Evolutionary conservation across 2,888 invertebrate genomes (phyloP), one percentile per base, ranked within the genome.

Genomic region (Hermaeophaga mercurialis): DNA sequence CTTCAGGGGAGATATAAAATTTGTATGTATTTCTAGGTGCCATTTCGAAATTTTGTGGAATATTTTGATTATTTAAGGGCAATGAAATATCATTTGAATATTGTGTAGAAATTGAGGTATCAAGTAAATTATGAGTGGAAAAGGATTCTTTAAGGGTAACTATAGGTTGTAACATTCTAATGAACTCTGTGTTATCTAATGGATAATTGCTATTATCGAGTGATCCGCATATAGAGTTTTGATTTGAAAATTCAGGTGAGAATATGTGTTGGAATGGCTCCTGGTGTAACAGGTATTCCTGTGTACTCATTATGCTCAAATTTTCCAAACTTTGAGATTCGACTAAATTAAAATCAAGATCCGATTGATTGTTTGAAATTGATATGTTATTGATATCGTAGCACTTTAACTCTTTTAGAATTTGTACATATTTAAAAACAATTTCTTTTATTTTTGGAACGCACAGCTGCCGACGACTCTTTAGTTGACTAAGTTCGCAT

Each of bases 401-500:
- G 8, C n/a, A n/a, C n/a, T 58, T 60, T 1, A 59, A 44, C 15
- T 58, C 56, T 18, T 53, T 52, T 19, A 66, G 26, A 11, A 61
- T 52, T n/a, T 18, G 43, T 24, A 61, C 56, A 52, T 70, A 72
- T 15, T 65, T 55, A 36, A 59, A 57, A 1, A 66, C 61, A 26
- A 66, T 45, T 62, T 62, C 65, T 36, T 73, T 66, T 1, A 74
- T 54, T 38, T 64, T 59, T 0, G 62, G 46, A 3, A 61, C 22
- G 0, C 67, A 72, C 8, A 75, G 41, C 57, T 66, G 61, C 4
- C 63, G 62, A 47, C 68, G 65, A 1, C 53, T 46, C 55, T 74
- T 72, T 17, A 75, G 58, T 54, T 70, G 65, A 54, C 70, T 62
- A 7, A 76, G 58, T 48, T 73, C 66, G 1, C 73, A 66, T 64